Base-by-base conservation (phyloP, 2,797 vertebrate species). In the Dromococcyx pavoninus region DNA sequence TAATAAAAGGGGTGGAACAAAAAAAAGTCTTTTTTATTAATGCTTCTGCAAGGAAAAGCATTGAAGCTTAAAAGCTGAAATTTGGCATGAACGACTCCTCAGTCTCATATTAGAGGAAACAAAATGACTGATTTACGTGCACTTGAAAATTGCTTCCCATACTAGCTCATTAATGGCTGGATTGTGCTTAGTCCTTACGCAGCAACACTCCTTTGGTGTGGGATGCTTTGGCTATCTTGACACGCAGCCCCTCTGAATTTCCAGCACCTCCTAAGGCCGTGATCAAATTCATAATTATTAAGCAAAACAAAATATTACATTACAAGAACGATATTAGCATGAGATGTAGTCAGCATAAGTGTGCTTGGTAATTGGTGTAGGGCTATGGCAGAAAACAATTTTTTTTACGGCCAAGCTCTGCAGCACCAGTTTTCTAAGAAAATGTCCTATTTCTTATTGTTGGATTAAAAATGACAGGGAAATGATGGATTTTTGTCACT, bases 111-210 rank as follows among this genome's bases (percentile, higher is more conserved):
- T 66, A 86, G 80, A 92, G 93, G 94, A 95, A 94, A 93, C 51
- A 82, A 73, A 92, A 66, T 33, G 77, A 91, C 44, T 91, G 93
- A 95, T 93, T 95, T 94, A 95, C 5, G 17, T 46, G 37, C 70
- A 84, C 64, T 46, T 90, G 79, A 76, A 95, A 93, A 94, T 86
- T 77, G 58, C 76, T 91, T 96, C 93, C 82, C 76, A 74, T 33
- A 43, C 19, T n/a, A 62, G 57, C 61, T 76, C 69, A 46, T 89
- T 91, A 89, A 75, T 67, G 53, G 75, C 82, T 54, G 60, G 85
- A 74, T 74, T 74, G 61, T 64, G 58, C 54, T 79, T 33, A 39
- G 64, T 53, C 84, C 64, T 61, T 35, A 16, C 12, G 65, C 89
- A 91, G 81, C 67, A 89, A 32, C 54, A 57, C 37, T 54, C 43